Evolutionary conservation across 2,888 invertebrate genomes (phyloP).

Genomic region (Geotrupes spiniger): DNA sequence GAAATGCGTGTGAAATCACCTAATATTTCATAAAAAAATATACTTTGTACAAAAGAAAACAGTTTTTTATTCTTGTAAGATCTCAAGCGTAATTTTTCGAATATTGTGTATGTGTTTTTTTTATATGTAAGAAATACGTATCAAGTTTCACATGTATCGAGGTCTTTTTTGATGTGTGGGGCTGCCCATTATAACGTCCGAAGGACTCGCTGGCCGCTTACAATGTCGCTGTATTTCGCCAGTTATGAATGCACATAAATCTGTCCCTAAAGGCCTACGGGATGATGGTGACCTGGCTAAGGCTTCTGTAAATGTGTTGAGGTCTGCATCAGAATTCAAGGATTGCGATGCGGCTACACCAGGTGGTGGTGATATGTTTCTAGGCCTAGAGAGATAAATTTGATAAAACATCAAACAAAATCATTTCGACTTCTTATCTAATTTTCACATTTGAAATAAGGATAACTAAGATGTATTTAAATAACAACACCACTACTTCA

Average conservation of each 20-base stretch:
- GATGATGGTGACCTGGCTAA: slow-evolving; percentile 58
- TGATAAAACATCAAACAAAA: background rate
- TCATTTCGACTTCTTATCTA: background rate
- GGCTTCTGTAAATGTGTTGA: slow-evolving; percentile 74
- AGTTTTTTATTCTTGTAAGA: too few species aligned
- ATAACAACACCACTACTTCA: background rate
- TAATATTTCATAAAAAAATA: too few species aligned
- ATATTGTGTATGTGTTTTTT: background rate
- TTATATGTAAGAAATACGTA: slow-evolving; percentile 2
- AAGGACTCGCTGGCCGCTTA: slow-evolving; percentile 66
- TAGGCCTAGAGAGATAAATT: slow-evolving; percentile 42
- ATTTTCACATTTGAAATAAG: too few species aligned
- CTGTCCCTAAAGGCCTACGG: slow-evolving; percentile 50
- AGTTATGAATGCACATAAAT: slow-evolving; percentile 70
- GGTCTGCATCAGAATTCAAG: slow-evolving; percentile 56
- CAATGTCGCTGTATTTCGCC: slow-evolving; percentile 72
- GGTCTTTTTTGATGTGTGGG: slow-evolving; percentile 72
- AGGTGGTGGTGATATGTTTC: slow-evolving; percentile 51
- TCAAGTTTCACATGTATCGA: slow-evolving; percentile 61
- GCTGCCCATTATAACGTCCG: slow-evolving; percentile 74
- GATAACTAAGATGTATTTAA: background rate
- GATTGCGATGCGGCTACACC: slow-evolving; percentile 39
- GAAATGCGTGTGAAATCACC: too few species aligned
- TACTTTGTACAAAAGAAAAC: too few species aligned
- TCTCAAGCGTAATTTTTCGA: too few species aligned